Base-by-base conservation (phyloP, 2,888 invertebrate genomes). In the Drosophila affinis region DNA sequence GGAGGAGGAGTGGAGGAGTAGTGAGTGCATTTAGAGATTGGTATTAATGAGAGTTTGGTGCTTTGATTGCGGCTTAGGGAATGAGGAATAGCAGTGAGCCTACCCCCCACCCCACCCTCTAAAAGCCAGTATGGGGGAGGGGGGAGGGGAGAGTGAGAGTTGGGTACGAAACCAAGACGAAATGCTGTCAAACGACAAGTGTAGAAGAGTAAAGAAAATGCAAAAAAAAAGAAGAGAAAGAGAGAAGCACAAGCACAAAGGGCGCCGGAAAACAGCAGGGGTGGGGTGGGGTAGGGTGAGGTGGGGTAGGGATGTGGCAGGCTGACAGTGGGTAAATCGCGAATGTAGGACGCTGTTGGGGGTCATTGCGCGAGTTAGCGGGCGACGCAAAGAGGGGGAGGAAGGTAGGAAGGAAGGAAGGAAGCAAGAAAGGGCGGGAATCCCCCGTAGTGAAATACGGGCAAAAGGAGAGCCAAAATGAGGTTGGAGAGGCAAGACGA, bases 121-220 rank as follows among this genome's bases (percentile, higher is more conserved):
- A 21, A 21, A 12, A 14, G 39, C 14, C 34, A 14, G 34, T 10
- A 24, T 6, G 17, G 21, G 55, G 54, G 24, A 4, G 24, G 4
- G 24, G 24, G 24, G 24, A 0, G 46, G 46, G 21, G 48, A 62
- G 49, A 71, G 47, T 52, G 72, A 68, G 71, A 71, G 60, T 52
- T 55, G 6, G n/a, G 53, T 63, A 77, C 5, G 24, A 76, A 73
- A 54, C 56, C 60, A 62, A 57, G 79, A 81, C 51, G 69, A 63
- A 77, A 82, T 77, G 77, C 73, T 82, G 83, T 82, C 83, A 62
- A 83, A 80, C 82, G 73, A 69, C 81, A 84, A 87, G 84, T 83
- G 80, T 84, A 77, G 70, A 67, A 57, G 61, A 48, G 49, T 21
- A 48, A 44, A 45, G 54, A 56, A 29, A 48, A 49, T 53, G 48